A percentile compares a stretch with the other conserved stretches of the same genome.
These are phyloP conservation scores for Centropyge bicolor DNA, from an alignment of 2,797 vertebrate genomes.

Conservation along the genomic window DNA sequence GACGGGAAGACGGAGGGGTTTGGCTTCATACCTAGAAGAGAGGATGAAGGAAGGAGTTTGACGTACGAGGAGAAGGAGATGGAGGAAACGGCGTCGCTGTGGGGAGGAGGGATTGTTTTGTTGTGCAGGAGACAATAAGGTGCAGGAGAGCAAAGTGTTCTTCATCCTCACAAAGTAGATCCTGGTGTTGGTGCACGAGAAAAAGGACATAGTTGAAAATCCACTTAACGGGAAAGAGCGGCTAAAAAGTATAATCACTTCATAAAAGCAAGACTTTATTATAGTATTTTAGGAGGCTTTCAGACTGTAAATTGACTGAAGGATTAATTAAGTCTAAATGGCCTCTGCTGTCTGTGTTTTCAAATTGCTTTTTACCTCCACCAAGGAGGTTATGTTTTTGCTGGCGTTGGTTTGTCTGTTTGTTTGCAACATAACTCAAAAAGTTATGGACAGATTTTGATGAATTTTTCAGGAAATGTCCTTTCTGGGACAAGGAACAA, in stretches of 20 bases:
- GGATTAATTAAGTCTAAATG: background rate
- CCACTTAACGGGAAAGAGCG: background rate
- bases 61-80: background rate
- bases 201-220: background rate
- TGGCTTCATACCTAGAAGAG: constrained; percentile 15
- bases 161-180: background rate
- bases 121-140: constrained; percentile 3
- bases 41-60: constrained; percentile 37
- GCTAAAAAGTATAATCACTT: background rate
- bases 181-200: background rate
- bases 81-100: background rate
- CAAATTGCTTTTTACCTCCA: no score
- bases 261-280: background rate
- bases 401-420: no score
- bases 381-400: no score
- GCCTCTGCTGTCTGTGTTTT: no score
- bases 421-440: no score
- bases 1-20: constrained; percentile 7
- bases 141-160: background rate
- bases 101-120: constrained; percentile 13
- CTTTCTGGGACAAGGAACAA: no score
- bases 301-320: background rate
- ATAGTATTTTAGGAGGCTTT: background rate
- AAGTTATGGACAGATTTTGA: no score
- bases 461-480: no score